These are phyloP conservation scores for Alethe castanea DNA, from an alignment of 2,113 vertebrate genomes.

Conservation along the genomic window DNA sequence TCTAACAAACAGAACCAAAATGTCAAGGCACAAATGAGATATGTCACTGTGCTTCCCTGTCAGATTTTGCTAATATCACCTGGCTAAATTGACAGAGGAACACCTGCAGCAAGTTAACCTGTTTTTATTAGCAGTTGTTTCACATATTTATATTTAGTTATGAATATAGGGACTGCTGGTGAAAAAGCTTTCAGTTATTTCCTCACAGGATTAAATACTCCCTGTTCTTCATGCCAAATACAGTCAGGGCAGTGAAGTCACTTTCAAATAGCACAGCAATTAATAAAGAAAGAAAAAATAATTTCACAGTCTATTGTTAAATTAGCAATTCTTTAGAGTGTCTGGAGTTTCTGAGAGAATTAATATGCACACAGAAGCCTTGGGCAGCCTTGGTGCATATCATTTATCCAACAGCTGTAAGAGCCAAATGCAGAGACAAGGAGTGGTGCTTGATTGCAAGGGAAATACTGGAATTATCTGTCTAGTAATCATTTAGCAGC, in stretches of 20 bases:
- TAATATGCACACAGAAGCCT: constrained; percentile 20
- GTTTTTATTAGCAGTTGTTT: constrained; percentile 45
- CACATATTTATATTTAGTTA: not conserved
- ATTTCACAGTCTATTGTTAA: constrained; percentile 56
- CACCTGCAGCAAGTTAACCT: constrained; percentile 13
- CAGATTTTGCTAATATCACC: not conserved
- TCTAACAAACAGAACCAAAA: constrained; percentile 42
- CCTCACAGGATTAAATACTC: not conserved
- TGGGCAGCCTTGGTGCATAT: not conserved
- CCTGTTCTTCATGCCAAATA: not conserved
- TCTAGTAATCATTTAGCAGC: not conserved
- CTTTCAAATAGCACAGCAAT: constrained; percentile 28
- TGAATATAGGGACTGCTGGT: not conserved
- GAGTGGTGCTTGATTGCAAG: not conserved
- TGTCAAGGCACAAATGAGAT: constrained; percentile 30
- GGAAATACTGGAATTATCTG: constrained; percentile 13
- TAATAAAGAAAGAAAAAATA: constrained; percentile 56
- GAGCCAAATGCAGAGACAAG: not conserved
- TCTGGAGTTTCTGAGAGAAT: constrained; percentile 35
- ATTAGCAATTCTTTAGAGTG: constrained; percentile 50
- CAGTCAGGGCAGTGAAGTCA: not conserved
- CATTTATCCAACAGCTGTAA: constrained; percentile 23
- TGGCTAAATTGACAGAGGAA: constrained; percentile 12
- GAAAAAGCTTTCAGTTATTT: constrained; percentile 27
- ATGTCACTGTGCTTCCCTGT: constrained; percentile 1